Conservation (phyloP, 2,113 vertebrate genomes). For the Entelurus aequoreus region DNA sequence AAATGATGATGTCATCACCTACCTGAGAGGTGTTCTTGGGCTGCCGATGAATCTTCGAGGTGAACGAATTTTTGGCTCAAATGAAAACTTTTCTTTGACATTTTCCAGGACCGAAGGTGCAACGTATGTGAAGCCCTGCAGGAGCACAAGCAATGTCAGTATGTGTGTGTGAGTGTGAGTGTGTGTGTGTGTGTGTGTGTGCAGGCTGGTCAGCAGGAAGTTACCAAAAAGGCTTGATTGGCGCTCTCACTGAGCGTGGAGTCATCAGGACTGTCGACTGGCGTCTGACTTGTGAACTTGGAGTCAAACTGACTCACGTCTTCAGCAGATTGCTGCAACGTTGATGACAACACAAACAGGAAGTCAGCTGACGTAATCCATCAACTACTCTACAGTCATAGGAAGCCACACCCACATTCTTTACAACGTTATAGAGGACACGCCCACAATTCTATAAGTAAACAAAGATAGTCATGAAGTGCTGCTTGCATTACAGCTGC, state of each 20-base stretch:
- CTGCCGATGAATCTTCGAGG: slow-evolving; percentile 93
- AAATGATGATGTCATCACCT: slow-evolving; percentile 19
- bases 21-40: slow-evolving; percentile 95
- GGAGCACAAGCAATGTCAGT: background rate
- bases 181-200: too few species aligned
- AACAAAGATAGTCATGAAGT: too few species aligned
- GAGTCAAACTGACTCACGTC: slow-evolving; percentile 99
- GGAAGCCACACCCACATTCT: too few species aligned
- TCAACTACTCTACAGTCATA: background rate
- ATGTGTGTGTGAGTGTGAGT: background rate
- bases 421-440: too few species aligned
- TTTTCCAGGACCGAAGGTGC: slow-evolving; percentile 99
- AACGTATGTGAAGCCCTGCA: slow-evolving; percentile 95
- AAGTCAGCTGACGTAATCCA: background rate
- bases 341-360: background rate
- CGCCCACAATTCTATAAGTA: too few species aligned
- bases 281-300: slow-evolving; percentile 98
- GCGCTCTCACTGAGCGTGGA: slow-evolving; percentile 98
- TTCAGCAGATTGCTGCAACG: slow-evolving; percentile 92
- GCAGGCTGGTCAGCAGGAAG: slow-evolving; percentile 3
- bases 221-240: slow-evolving; percentile 98
- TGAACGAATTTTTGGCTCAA: slow-evolving; percentile 97
- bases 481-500: too few species aligned
- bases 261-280: slow-evolving; percentile 98
- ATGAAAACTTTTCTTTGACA: slow-evolving; percentile 96